Base-by-base conservation (phyloP, 2,797 vertebrate genomes). In the Gymnoscopelus braueri region DNA sequence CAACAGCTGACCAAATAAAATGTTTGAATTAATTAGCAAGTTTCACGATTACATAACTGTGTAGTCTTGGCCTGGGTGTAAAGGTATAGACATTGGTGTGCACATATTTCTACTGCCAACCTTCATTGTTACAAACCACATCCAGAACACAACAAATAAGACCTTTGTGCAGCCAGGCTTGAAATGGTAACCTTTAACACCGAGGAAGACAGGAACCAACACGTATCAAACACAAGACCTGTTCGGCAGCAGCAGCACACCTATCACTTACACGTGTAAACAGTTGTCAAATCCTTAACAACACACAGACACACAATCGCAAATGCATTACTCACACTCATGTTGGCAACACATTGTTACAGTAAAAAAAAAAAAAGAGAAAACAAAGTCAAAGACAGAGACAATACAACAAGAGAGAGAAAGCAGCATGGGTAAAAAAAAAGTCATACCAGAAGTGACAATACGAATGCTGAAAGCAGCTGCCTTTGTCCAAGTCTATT, bases 101-200 rank as follows among this genome's bases (percentile, higher is more conserved):
- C 39, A 44, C 80, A 83, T 81, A 86, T 81, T 86, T 84, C 84
- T 54, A 63, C 67, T 68, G 82, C 79, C 75, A 69, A 77, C 66
- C 63, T 68, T 79, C 50, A 74, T 89, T 91, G 88, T 89, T 80
- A 73, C 32, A 69, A 83, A 70, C 75, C 76, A 73, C 83, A 84
- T 82, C 83, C 73, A 82, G 39, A 84, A 83, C 78, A 85, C 78
- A 84, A 85, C 83, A 90, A 88, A 89, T 82, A 79, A 83, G 75
- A 84, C 87, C 75, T 89, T 90, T 90, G 89, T 85, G 88, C 88
- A 83, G 72, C 5, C 82, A 77, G 6, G 84, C 88, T 80, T 89
- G 86, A 88, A 90, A 90, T 83, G 81, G 82, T 91, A 90, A 92
- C 90, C 91, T 91, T 92, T 91, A 88, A 81, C 85, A 87, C 74